phyloP scores from a whole-genome alignment of 2,888 invertebrate species.

The Brachypalpus laphriformis region DNA sequence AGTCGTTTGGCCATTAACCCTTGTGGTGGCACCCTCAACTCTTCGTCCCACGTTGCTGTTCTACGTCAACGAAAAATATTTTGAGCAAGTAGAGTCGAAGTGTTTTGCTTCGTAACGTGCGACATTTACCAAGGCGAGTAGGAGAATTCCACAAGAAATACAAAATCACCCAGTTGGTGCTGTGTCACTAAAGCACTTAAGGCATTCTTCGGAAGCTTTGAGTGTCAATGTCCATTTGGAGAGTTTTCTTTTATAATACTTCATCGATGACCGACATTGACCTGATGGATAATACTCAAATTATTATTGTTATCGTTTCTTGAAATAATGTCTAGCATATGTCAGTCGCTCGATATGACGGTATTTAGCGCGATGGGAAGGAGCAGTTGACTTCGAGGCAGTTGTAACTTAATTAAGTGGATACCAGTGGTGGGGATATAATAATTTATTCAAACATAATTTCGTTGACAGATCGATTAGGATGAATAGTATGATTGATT shows the following conservation, averaged over 20 bases:
- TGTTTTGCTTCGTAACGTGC: slow-evolving; percentile 29
- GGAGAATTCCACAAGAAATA: slow-evolving; percentile 15
- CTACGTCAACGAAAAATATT: background rate
- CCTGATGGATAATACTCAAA: slow-evolving; percentile 29
- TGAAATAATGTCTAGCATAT: slow-evolving; percentile 12
- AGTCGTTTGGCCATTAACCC: slow-evolving; percentile 27
- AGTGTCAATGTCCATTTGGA: slow-evolving; percentile 8
- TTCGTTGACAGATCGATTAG: slow-evolving; percentile 2
- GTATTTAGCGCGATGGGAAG: background rate
- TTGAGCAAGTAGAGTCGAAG: background rate
- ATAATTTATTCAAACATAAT: slow-evolving; percentile 22
- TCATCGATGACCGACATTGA: slow-evolving; percentile 7
- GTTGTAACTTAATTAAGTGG: slow-evolving; percentile 1
- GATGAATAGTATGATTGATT: background rate
- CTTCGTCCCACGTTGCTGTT: background rate
- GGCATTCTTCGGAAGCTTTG: slow-evolving; percentile 23
- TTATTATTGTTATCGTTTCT: slow-evolving; percentile 20
- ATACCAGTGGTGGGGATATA: background rate
- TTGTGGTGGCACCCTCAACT: slow-evolving; percentile 13
- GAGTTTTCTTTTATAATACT: background rate
- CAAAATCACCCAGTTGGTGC: slow-evolving; percentile 21
- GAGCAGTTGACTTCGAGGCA: background rate
- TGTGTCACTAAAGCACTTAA: slow-evolving; percentile 37
- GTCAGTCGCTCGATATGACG: background rate
- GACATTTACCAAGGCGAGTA: slow-evolving; percentile 31